Conservation (phyloP, 2,888 invertebrate genomes). For the Tachina lurida region DNA sequence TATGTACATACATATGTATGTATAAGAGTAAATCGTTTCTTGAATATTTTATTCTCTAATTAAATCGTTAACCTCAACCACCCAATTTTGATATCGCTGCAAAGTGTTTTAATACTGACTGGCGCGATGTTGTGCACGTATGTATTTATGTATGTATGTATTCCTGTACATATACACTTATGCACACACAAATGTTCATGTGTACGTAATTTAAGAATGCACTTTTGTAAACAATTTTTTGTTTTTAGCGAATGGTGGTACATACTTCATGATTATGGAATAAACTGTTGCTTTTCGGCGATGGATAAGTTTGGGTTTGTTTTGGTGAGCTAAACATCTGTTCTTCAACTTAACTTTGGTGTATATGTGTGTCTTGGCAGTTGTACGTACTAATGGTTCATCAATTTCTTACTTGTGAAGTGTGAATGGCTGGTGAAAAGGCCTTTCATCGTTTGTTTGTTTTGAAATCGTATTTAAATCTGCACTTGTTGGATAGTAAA, state of each 20-base stretch:
- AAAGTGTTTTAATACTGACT: conserved; percentile 2
- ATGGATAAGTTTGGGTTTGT: not conserved
- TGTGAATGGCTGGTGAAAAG: not conserved
- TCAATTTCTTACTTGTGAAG: not conserved
- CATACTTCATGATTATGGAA: conserved; percentile 6
- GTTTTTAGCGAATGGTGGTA: conserved; percentile 4
- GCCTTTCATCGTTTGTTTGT: too few relatives aligned
- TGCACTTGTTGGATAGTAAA: too few relatives aligned
- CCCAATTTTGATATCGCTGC: not conserved
- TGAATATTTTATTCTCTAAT: conserved; percentile 36
- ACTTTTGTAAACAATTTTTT: conserved; percentile 37
- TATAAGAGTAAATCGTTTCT: conserved; percentile 29
- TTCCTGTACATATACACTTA: too few relatives aligned
- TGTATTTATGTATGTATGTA: not conserved
- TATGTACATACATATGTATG: too few relatives aligned
- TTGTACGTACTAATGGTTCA: not conserved
- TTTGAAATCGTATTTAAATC: too few relatives aligned
- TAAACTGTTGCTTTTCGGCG: conserved; percentile 48
- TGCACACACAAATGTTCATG: not conserved
- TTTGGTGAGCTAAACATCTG: conserved; percentile 26
- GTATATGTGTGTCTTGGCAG: conserved; percentile 1
- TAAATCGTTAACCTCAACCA: not conserved
- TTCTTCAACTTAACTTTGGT: conserved; percentile 1
- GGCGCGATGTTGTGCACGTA: not conserved
- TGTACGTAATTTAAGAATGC: conserved; percentile 38